phyloP scores from a whole-genome alignment of 2,113 vertebrate genomes.

The Dolichotis patagonum region DNA sequence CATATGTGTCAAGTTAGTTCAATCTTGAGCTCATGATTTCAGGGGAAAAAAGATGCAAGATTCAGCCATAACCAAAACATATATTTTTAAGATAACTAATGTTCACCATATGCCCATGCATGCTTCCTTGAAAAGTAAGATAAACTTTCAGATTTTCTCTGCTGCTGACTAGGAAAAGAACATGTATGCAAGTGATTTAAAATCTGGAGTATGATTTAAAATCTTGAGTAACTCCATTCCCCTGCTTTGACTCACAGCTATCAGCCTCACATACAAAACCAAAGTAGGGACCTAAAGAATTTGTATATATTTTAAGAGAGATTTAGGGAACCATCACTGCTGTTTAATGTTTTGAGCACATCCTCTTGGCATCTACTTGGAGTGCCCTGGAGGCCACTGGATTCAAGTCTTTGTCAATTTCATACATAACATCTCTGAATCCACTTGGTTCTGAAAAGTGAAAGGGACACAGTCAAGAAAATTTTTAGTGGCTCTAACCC shows the following conservation, averaged over 20 bases:
- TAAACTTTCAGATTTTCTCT: slow-evolving; percentile 70
- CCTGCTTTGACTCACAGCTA: slow-evolving; percentile 67
- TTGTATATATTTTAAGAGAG: slow-evolving; percentile 65
- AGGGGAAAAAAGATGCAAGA: slow-evolving; percentile 40
- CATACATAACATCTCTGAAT: slow-evolving; percentile 43
- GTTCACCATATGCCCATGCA: slow-evolving; percentile 70
- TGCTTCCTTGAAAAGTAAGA: slow-evolving; percentile 72
- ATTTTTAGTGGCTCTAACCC: not conserved
- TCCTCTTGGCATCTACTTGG: slow-evolving; percentile 81
- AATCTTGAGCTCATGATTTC: slow-evolving; percentile 45
- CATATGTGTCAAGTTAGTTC: slow-evolving; percentile 47
- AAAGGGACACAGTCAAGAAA: not conserved
- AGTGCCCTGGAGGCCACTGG: slow-evolving; percentile 80
- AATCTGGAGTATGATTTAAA: slow-evolving; percentile 71
- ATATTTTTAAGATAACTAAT: slow-evolving; percentile 54
- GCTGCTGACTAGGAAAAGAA: slow-evolving; percentile 62
- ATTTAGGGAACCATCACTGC: slow-evolving; percentile 77
- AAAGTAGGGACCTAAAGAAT: slow-evolving; percentile 66
- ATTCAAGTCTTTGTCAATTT: slow-evolving; percentile 75
- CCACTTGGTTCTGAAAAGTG: slow-evolving; percentile 52
- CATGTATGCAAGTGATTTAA: slow-evolving; percentile 62
- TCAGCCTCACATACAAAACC: slow-evolving; percentile 41
- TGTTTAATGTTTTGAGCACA: slow-evolving; percentile 81
- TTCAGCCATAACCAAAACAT: slow-evolving; percentile 20
- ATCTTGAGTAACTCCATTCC: slow-evolving; percentile 50